These are phyloP conservation scores for Diacarnus erythraeanus DNA, from an alignment of 37 sponge, comb jelly and placozoan species.

Conservation along the genomic window DNA sequence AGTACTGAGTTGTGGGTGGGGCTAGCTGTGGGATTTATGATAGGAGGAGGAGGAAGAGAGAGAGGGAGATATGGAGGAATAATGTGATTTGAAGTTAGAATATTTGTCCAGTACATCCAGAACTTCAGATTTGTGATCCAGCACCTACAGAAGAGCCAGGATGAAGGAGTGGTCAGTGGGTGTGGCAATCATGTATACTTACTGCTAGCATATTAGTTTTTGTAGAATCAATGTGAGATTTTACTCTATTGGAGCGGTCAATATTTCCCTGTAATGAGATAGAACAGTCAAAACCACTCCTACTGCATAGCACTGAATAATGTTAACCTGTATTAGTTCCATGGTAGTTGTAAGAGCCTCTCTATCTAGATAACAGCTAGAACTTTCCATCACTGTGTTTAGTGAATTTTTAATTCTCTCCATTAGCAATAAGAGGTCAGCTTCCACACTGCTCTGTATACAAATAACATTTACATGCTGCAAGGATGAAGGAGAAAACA, in stretches of 20 bases:
- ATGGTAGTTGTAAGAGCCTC: not conserved
- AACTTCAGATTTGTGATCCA: constrained; percentile 36
- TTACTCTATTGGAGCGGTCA: constrained; percentile 31
- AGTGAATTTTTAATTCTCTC: constrained; percentile 1
- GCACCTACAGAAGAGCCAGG: constrained; percentile 20
- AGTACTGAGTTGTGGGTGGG: not conserved
- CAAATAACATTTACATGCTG: not conserved
- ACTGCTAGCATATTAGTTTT: constrained; percentile 14
- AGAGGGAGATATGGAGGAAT: not conserved
- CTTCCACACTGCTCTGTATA: constrained; percentile 16
- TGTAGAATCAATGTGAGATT: constrained; percentile 17
- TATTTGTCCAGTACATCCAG: constrained; percentile 34
- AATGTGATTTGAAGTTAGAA: constrained; percentile 8
- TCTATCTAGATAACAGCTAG: not conserved
- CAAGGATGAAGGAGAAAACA: too few species aligned
- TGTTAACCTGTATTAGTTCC: constrained; percentile 29
- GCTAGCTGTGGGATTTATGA: constrained; percentile 17
- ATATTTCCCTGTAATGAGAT: constrained; percentile 21
- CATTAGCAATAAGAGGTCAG: constrained; percentile 12
- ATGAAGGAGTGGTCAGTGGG: not conserved
- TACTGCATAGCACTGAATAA: not conserved
- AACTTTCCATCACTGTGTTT: not conserved
- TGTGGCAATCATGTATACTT: too few species aligned
- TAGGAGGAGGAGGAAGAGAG: constrained; percentile 12
- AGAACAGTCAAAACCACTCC: not conserved